These are phyloP conservation scores for Cynocephalus volans DNA, from an alignment of 2,113 vertebrate genomes.

Conservation along the genomic window DNA sequence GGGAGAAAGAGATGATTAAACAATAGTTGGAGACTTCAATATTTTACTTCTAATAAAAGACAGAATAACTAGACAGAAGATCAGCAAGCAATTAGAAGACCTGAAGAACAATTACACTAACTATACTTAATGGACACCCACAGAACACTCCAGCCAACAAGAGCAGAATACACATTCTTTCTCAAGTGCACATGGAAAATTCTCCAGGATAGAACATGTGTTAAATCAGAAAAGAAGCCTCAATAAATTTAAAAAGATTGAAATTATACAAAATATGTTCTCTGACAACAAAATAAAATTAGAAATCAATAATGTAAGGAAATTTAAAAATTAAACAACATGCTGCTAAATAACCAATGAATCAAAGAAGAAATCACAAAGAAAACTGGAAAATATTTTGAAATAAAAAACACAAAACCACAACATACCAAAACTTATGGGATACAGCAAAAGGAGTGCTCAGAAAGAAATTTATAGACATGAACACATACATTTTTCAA, in stretches of 20 bases:
- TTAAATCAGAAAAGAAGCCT: neutral
- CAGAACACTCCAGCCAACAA: neutral
- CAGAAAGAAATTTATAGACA: neutral
- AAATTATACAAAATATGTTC: neutral
- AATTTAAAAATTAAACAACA: neutral
- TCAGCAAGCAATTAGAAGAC: neutral
- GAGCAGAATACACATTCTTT: neutral
- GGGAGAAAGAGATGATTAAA: neutral
- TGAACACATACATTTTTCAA: neutral
- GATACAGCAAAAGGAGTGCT: neutral
- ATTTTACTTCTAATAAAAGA: neutral
- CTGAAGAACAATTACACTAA: neutral
- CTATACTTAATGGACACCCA: neutral
- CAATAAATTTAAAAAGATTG: neutral
- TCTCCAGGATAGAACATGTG: neutral
- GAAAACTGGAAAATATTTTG: neutral
- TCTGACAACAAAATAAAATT: no score
- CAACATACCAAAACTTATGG: neutral
- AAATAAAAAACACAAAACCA: neutral
- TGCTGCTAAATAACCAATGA: neutral
- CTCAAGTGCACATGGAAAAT: neutral
- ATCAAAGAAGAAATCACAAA: neutral
- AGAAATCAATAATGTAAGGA: neutral
- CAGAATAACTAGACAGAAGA: neutral
- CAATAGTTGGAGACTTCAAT: neutral